Evolutionary conservation across 2,113 vertebrate genomes (phyloP).

Genomic region (Podarcis muralis): DNA sequence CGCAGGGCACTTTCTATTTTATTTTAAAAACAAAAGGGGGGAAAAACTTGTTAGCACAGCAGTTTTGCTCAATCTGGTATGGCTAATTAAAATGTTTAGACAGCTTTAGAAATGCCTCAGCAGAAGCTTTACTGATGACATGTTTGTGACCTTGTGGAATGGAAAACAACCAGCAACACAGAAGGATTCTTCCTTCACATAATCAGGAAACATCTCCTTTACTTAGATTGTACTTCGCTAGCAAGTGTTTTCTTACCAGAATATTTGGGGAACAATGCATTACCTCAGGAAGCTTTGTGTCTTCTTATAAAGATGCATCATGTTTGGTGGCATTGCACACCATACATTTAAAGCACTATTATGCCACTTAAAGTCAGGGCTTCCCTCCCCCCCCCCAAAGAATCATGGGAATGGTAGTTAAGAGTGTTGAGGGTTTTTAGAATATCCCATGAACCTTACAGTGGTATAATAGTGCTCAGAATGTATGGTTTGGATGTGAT

Average conservation of each 20-base stretch:
- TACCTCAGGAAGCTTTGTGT: not conserved
- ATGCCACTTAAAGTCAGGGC: not conserved
- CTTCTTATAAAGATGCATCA: not conserved
- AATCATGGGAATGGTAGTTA: not conserved
- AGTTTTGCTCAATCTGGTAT: slow-evolving; percentile 40
- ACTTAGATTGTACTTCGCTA: not conserved
- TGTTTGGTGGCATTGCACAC: not conserved
- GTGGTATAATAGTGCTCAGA: no score
- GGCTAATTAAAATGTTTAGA: slow-evolving; percentile 45
- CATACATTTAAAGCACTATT: not conserved
- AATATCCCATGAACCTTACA: no score
- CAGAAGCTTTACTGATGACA: slow-evolving; percentile 22
- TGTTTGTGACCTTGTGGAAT: slow-evolving; percentile 25
- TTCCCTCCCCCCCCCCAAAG: not conserved
- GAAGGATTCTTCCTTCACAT: accelerated
- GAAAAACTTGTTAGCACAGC: not conserved
- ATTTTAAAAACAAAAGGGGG: slow-evolving; percentile 43
- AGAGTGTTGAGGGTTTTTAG: no score
- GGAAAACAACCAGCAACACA: not conserved
- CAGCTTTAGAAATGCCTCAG: not conserved
- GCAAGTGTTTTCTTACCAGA: not conserved
- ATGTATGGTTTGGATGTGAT: no score
- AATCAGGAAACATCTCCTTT: not conserved
- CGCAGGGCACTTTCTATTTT: slow-evolving; percentile 38
- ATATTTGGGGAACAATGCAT: not conserved